Percentiles rank a stretch among this genome's conserved stretches.
phyloP scores from a whole-genome alignment of 2,113 vertebrate genomes.

The Irena cyanogastra region DNA sequence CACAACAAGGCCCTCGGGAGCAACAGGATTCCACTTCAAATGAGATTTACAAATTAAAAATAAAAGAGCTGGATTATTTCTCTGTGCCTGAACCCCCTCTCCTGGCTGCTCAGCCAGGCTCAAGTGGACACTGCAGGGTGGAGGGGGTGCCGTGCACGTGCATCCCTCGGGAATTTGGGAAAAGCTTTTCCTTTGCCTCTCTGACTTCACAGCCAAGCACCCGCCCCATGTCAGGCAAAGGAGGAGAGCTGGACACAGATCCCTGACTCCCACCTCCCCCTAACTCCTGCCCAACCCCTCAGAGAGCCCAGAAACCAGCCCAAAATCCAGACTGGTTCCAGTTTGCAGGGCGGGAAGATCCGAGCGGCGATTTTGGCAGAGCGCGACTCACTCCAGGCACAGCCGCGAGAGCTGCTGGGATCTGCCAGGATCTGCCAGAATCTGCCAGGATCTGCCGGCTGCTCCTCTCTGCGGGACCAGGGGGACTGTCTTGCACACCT shows the following conservation, averaged over 20 bases:
- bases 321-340: not conserved
- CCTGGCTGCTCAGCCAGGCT: not conserved
- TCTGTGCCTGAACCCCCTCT: not conserved
- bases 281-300: not conserved
- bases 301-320: not conserved
- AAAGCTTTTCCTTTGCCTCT: not conserved
- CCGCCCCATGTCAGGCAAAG: not conserved
- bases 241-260: not conserved
- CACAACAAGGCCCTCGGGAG: not conserved
- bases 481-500: not conserved
- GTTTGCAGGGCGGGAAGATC: not conserved
- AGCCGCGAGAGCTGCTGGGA: not conserved
- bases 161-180: not conserved
- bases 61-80: not conserved
- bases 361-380: not conserved
- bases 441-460: not conserved
- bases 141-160: fast-evolving
- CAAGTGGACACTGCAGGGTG: not conserved
- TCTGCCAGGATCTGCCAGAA: too few relatives aligned
- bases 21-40: not conserved
- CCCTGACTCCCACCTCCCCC: not conserved
- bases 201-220: not conserved
- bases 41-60: conserved; percentile 23
- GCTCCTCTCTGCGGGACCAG: not conserved
- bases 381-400: fast-evolving